These are phyloP conservation scores for Gymnocheta viridis DNA, from an alignment of 2,888 invertebrate species.

Conservation along the genomic window DNA sequence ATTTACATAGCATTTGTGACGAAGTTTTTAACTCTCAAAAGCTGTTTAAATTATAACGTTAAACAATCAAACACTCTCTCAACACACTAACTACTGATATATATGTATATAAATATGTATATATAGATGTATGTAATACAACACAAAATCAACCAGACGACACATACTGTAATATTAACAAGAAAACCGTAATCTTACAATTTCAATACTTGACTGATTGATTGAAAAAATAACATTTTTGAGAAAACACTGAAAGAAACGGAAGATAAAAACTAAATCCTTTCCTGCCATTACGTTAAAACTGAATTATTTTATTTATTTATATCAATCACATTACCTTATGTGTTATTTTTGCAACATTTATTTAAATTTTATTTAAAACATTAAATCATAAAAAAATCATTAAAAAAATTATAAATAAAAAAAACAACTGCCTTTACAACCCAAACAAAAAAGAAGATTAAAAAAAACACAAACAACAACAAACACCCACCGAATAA, in stretches of 20 bases:
- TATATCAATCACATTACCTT: slow-evolving; percentile 43
- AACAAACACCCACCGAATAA: slow-evolving; percentile 66
- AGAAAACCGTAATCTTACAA: background rate
- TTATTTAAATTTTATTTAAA: slow-evolving; percentile 56
- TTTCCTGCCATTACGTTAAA: slow-evolving; percentile 69
- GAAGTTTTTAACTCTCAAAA: slow-evolving; percentile 33
- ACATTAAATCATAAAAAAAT: slow-evolving; percentile 34
- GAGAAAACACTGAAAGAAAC: background rate
- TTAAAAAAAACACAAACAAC: slow-evolving; percentile 28
- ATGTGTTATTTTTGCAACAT: slow-evolving; percentile 61
- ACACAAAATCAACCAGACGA: slow-evolving; percentile 9
- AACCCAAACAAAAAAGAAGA: slow-evolving; percentile 38
- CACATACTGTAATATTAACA: background rate
- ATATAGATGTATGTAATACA: too few species aligned
- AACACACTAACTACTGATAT: slow-evolving; percentile 23
- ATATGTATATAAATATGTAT: too few species aligned
- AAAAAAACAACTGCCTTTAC: slow-evolving; percentile 63
- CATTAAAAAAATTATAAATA: slow-evolving; percentile 36
- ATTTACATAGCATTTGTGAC: slow-evolving; percentile 36
- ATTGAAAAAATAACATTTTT: background rate
- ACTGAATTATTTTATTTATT: slow-evolving; percentile 63
- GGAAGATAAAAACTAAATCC: slow-evolving; percentile 28
- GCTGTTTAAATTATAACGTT: slow-evolving; percentile 59
- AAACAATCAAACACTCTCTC: slow-evolving; percentile 37
- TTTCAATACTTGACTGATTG: slow-evolving; percentile 1